Evolutionary conservation across 2,797 vertebrate species (phyloP).

Genomic region (Pseudotriccus pelzelni): DNA sequence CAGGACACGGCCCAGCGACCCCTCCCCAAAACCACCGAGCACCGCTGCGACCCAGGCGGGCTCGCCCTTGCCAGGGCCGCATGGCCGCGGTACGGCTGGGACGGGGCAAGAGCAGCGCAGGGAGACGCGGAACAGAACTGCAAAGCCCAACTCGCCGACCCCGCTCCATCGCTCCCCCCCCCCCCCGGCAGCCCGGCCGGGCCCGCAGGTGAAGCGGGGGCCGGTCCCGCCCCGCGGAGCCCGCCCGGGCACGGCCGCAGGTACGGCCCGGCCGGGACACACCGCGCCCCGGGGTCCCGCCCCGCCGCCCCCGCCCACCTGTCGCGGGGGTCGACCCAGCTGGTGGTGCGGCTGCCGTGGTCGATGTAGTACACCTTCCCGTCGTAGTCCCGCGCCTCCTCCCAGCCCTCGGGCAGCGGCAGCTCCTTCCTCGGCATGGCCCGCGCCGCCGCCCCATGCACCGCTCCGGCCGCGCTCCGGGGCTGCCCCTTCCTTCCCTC

Average conservation of each 20-base stretch:
- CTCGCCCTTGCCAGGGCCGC: neutral
- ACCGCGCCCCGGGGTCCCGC: too few relatives aligned
- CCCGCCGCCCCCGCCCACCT: conserved; percentile 78
- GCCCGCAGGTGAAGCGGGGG: neutral
- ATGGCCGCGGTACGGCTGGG: neutral
- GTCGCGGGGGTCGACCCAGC: conserved; percentile 97
- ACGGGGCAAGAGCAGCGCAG: neutral
- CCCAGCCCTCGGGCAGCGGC: conserved; percentile 96
- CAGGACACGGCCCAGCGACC: neutral
- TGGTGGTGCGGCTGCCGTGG: conserved; percentile 90
- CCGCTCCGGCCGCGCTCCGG: neutral
- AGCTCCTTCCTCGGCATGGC: conserved; percentile 95
- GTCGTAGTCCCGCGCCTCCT: conserved; percentile 94
- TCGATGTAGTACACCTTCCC: conserved; percentile 96
- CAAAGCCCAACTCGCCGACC: neutral
- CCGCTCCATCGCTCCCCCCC: neutral
- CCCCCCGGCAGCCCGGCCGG: neutral
- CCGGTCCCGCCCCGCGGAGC: neutral
- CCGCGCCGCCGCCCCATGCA: conserved; percentile 44
- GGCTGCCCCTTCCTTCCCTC: too few relatives aligned
- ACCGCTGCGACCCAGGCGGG: neutral
- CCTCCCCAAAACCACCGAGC: too few relatives aligned
- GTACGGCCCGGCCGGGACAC: neutral
- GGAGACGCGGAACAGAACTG: neutral
- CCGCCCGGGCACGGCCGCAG: neutral